Conservation (phyloP, 2,888 invertebrate species). For the Drosophila meridionalis region DNA sequence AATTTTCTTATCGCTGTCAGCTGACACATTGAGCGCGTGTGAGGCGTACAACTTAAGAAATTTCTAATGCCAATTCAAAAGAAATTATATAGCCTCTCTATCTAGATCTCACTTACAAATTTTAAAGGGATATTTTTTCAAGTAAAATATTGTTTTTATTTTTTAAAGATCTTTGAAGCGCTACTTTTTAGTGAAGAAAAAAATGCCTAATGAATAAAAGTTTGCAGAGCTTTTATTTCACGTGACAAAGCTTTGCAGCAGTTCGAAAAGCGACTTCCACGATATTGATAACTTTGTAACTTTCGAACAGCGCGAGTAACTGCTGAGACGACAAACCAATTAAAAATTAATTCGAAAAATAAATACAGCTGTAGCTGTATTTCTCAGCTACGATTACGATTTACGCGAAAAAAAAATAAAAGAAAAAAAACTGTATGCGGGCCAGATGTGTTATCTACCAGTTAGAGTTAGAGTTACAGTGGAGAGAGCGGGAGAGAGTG, state of each 20-base stretch:
- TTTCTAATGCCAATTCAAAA: not conserved
- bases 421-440: slow-evolving; percentile 42
- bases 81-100: not conserved
- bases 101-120: not conserved
- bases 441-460: slow-evolving; percentile 48
- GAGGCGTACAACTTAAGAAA: not conserved
- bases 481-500: slow-evolving; percentile 10
- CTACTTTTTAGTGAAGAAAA: slow-evolving; percentile 29
- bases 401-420: slow-evolving; percentile 12
- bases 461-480: slow-evolving; percentile 15
- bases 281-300: slow-evolving; percentile 37
- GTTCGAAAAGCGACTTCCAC: slow-evolving; percentile 63
- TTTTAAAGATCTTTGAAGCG: slow-evolving; percentile 7
- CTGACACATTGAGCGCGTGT: slow-evolving; percentile 54
- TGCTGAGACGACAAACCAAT: slow-evolving; percentile 11
- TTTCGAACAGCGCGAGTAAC: slow-evolving; percentile 27
- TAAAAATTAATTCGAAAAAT: slow-evolving; percentile 14
- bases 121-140: not conserved
- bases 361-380: slow-evolving; percentile 26
- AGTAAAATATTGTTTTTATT: not conserved
- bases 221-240: slow-evolving; percentile 72
- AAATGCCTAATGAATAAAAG: slow-evolving; percentile 45
- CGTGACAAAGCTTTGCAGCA: slow-evolving; percentile 73
- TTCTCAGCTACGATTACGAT: slow-evolving; percentile 14
- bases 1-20: slow-evolving; percentile 61